Evolutionary conservation across 2,888 invertebrate species (phyloP), one percentile per base, ranked within the genome.

Genomic region (Seira ritae): DNA sequence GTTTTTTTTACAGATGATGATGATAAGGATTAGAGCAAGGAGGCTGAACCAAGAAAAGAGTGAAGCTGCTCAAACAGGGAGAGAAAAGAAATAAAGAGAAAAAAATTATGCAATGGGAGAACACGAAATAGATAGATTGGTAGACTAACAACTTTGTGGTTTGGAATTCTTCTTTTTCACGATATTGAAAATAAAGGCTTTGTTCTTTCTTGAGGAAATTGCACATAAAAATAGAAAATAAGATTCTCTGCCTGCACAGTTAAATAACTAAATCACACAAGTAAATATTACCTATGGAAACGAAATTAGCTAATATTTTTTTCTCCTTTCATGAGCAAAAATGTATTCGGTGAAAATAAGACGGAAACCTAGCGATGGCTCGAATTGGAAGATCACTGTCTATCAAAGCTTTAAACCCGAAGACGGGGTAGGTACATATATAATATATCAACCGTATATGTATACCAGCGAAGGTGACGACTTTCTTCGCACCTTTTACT

Each of bases 231-330:
- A 50, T 17, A 55, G 55, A 55, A 77, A 82, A 75, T 62, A 76
- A 81, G 81, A 81, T 71, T 62, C 70, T 46, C 37, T 22, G 31
- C 55, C 37, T 22, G 31, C 55, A 72, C 76, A 70, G 69, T 78
- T 83, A 83, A 78, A 77, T 82, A 82, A 82, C 67, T 71, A 76
- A 82, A 83, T 83, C 83, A 83, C 55, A 78, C 73, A 78, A 78
- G 78, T 68, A 82, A 82, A 82, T 77, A 81, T 72, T 81, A 76
- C 81, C 70, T 66, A 82, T 71, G 72, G 82, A 82, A 82, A 82
- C 76, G 77, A 73, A 81, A 75, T 81, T 75, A 81, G 71, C 23
- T 22, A 42, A 50, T 23, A 23, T 60, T 71, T 31, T 74, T 70
- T 73, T 60, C 70, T 46, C 67, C 70, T 46, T 55, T 31, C 31